Percentiles rank a stretch among this genome's conserved stretches.
phyloP scores from a whole-genome alignment of 2,113 vertebrate species.

The Spilogale gracilis region DNA sequence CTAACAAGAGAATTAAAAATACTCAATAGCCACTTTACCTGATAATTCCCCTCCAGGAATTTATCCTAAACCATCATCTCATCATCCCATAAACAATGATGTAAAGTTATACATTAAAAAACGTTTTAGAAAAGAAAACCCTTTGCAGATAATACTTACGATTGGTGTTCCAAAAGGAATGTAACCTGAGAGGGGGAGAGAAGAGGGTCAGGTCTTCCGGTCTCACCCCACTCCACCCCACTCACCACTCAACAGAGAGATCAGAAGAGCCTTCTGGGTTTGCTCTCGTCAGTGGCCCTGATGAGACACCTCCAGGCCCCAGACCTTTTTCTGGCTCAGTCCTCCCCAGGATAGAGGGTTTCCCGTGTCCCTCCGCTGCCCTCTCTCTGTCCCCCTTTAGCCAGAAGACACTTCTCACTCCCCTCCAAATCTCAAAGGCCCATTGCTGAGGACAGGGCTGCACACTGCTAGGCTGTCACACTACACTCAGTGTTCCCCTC shows the following conservation, averaged over 20 bases:
- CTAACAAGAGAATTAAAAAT: background rate
- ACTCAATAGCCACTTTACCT: background rate
- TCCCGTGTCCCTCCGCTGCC: background rate
- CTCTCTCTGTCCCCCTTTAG: background rate
- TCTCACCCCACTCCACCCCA: no score
- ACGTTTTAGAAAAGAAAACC: background rate
- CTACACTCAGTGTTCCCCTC: background rate
- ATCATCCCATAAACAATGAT: background rate
- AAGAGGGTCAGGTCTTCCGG: background rate
- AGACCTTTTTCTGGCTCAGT: background rate
- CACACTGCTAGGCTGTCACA: rapidly evolving
- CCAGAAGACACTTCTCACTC: background rate
- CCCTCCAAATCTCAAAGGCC: background rate
- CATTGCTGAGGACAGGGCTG: background rate
- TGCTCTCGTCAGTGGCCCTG: background rate
- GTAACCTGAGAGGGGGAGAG: slow-evolving; percentile 89
- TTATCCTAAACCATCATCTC: background rate
- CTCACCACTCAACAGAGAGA: background rate
- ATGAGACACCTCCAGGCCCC: background rate
- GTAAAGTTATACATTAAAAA: background rate
- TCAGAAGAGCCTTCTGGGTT: background rate
- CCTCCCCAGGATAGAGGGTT: background rate
- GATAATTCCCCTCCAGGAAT: background rate
- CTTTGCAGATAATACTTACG: slow-evolving; percentile 87
- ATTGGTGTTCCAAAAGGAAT: slow-evolving; percentile 97